These are phyloP conservation scores for Priocnemis perturbator DNA, from an alignment of 2,888 invertebrate species.

Conservation along the genomic window DNA sequence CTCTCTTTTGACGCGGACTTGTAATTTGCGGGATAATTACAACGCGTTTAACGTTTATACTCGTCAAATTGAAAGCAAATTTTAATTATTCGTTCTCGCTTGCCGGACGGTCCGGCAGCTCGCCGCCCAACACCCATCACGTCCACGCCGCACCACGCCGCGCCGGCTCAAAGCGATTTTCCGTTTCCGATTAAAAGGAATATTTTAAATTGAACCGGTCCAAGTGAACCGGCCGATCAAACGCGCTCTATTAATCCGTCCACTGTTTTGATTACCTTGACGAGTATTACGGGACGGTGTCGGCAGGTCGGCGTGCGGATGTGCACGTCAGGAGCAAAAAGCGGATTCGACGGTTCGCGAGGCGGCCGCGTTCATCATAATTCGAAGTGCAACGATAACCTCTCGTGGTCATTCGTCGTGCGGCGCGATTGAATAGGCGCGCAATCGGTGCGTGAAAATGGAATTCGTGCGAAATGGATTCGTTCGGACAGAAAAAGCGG, in stretches of 20 bases:
- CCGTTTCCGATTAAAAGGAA: too few species aligned
- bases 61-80: too few species aligned
- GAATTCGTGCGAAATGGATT: conserved; percentile 70
- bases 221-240: conserved; percentile 19
- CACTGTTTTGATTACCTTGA: conserved; percentile 24
- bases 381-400: conserved; percentile 68
- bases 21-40: too few species aligned
- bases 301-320: neutral
- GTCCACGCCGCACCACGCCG: too few species aligned
- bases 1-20: too few species aligned
- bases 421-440: conserved; percentile 51
- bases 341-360: conserved; percentile 35
- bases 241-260: conserved; percentile 25
- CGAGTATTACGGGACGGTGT: neutral
- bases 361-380: conserved; percentile 52
- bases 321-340: conserved; percentile 24
- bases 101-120: neutral
- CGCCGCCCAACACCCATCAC: too few species aligned
- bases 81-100: too few species aligned
- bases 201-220: too few species aligned
- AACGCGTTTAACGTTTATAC: too few species aligned
- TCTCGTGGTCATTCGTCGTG: conserved; percentile 64
- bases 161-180: too few species aligned
- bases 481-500: conserved; percentile 52
- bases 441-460: conserved; percentile 70